These are phyloP conservation scores for Crotalus tigris DNA, from an alignment of 2,113 vertebrate species.

Conservation along the genomic window DNA sequence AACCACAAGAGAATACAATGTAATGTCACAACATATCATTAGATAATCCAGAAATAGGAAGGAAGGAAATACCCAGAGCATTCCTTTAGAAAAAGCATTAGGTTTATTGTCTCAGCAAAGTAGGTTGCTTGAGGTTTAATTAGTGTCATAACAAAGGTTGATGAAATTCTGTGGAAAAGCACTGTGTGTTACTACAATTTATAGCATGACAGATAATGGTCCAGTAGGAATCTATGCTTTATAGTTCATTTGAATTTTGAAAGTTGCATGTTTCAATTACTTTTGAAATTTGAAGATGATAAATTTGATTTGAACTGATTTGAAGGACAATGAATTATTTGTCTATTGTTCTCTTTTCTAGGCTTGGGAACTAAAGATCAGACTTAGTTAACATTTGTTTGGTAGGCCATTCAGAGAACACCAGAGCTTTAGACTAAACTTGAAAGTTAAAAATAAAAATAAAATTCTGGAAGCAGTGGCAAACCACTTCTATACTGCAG, in stretches of 20 bases:
- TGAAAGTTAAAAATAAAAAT: background rate
- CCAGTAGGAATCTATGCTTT: background rate
- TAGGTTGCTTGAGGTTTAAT: constrained; percentile 10
- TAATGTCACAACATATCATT: background rate
- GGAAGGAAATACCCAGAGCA: constrained; percentile 27
- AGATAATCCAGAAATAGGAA: constrained; percentile 21
- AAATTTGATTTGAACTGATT: background rate
- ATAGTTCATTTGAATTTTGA: background rate
- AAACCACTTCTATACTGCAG: background rate
- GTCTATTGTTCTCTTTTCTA: background rate
- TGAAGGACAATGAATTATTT: background rate
- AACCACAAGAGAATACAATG: background rate
- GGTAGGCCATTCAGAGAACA: background rate
- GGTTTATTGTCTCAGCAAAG: background rate
- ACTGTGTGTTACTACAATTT: background rate
- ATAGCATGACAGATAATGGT: background rate
- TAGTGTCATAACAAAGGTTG: constrained; percentile 16
- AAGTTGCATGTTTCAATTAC: background rate
- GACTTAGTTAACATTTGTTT: background rate
- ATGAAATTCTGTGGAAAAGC: constrained; percentile 1
- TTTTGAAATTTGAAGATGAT: background rate
- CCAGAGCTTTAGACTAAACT: background rate
- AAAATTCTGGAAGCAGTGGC: background rate
- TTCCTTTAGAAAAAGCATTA: constrained; percentile 23
- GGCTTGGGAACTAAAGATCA: background rate